Evolutionary conservation across 2,113 vertebrate genomes (phyloP).

Genomic region (Tichodroma muraria): DNA sequence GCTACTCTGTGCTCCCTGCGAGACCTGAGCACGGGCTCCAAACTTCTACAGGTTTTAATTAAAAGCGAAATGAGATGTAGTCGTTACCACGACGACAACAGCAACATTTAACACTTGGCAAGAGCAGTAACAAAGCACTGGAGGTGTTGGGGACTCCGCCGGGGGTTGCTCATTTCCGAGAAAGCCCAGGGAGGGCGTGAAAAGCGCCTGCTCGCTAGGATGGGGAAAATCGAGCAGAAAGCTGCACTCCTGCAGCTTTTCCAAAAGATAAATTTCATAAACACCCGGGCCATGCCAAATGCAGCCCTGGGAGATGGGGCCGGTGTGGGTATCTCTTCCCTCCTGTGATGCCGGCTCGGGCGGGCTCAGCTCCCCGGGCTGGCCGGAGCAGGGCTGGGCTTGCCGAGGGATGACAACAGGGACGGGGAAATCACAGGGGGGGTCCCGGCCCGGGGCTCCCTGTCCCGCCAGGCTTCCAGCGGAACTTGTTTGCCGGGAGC

Average conservation of each 20-base stretch:
- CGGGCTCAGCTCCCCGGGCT: not conserved
- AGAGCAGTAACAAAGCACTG: not conserved
- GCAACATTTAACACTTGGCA: constrained; percentile 19
- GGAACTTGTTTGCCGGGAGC: not conserved
- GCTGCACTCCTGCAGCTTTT: not conserved
- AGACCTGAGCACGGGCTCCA: not conserved
- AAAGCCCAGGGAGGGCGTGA: accelerated
- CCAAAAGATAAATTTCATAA: not conserved
- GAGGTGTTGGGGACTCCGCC: not conserved
- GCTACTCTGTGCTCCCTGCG: not conserved
- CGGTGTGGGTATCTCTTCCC: not conserved
- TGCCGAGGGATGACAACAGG: not conserved
- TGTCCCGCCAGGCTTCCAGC: not conserved
- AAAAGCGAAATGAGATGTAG: not conserved
- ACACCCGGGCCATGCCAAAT: not conserved
- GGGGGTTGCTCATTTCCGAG: constrained; percentile 1
- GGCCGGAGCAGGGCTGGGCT: not conserved
- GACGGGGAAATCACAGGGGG: not conserved
- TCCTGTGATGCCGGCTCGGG: accelerated
- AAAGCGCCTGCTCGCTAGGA: not conserved
- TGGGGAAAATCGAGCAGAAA: not conserved
- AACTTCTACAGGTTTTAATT: not conserved
- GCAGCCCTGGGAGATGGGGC: not conserved
- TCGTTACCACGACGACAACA: not conserved
- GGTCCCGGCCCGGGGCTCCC: not conserved